Evolutionary conservation across 1,140 invertebrate species (phyloP), one percentile per base, ranked within the genome.

Genomic region (Danaus melanippus): DNA sequence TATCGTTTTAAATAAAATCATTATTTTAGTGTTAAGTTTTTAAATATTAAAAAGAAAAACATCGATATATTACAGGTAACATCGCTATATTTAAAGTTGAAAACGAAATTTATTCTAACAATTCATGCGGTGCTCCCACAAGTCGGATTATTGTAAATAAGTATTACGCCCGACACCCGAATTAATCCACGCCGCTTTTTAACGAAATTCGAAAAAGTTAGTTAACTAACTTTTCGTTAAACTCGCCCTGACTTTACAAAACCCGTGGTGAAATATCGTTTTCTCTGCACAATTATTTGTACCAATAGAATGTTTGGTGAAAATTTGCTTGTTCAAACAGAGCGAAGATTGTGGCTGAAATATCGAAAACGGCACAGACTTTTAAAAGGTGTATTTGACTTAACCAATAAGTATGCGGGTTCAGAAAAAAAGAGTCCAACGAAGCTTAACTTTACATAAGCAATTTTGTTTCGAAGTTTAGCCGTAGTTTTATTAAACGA

Each of bases 91-190:
- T 32, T 32, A 32, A 32, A 32, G 10, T 44, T 74, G 66, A 72
- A 78, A 77, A 67, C 69, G 59, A 74, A 84, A 83, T 80, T 74
- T 84, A 85, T 81, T 83, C 71, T 69, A 72, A 80, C 76, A 84
- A 80, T 83, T 79, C 76, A 68, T 66, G 69, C 70, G 21, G 21
- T 32, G 57, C 55, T 67, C 74, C 83, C 83, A 74, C 81, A 86
- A 82, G 67, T 80, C 72, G 79, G 81, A 79, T 86, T 84, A 84
- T 84, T 86, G 78, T 86, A 84, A 84, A 86, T 86, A 86, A 84
- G 81, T 80, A 82, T 83, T 74, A 78, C 69, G 57, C 51, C 65
- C 72, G 64, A 72, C 78, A 71, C 78, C 75, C 66, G 62, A 76
- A 84, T 86, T 86, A 86, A 84, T 82, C 75, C 74, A 58, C 64